Evolutionary conservation across 2,797 vertebrate genomes (phyloP).

Genomic region (Tachyglossus aculeatus): DNA sequence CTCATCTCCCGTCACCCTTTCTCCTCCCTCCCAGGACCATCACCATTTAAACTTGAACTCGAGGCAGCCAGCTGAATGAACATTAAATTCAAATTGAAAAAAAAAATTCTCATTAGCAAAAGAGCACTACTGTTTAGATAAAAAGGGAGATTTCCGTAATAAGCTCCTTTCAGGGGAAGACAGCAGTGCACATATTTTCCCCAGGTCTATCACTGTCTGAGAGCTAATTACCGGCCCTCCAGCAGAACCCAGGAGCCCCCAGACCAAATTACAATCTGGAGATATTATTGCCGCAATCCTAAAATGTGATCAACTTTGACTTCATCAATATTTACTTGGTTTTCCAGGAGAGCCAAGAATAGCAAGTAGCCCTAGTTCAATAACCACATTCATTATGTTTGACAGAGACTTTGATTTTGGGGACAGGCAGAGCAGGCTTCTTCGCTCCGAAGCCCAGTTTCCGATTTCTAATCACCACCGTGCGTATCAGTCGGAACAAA

Average conservation of each 20-base stretch:
- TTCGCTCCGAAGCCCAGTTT: neutral
- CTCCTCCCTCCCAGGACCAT: no score
- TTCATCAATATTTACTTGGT: conserved; percentile 1
- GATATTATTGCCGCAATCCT: neutral
- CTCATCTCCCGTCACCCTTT: no score
- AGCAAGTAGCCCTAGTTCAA: neutral
- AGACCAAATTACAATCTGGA: neutral
- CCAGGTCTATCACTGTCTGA: neutral
- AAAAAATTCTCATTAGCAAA: neutral
- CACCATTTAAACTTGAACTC: no score
- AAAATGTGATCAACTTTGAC: neutral
- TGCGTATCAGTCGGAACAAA: neutral
- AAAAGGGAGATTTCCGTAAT: neutral
- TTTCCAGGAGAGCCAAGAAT: neutral
- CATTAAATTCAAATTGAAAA: no score
- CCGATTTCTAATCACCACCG: neutral
- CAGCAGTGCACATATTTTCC: neutral
- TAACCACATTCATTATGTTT: neutral
- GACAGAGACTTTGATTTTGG: neutral
- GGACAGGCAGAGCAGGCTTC: neutral
- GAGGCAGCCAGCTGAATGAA: no score
- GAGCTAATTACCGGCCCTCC: neutral
- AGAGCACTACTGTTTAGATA: neutral
- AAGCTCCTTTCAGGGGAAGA: neutral
- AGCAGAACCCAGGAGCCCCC: neutral